Evolutionary conservation across 2,113 vertebrate species (phyloP).

Genomic region (Notechis scutatus): DNA sequence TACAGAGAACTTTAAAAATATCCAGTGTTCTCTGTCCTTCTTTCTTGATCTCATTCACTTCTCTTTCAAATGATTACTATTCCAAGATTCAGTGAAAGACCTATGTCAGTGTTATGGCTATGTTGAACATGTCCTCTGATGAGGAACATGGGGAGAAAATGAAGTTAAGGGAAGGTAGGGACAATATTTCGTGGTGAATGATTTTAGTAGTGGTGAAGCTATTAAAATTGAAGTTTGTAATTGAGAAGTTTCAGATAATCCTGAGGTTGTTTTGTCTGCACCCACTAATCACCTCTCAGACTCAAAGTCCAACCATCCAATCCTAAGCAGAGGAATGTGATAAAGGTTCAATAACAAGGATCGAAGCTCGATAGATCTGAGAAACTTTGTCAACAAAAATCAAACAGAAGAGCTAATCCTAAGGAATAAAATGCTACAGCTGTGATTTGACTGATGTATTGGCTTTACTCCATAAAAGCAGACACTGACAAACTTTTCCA

Average conservation of each 20-base stretch:
- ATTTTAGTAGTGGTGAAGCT: background rate
- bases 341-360: background rate
- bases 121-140: background rate
- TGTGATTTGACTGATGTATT: background rate
- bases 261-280: background rate
- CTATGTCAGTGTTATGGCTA: background rate
- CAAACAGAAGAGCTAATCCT: background rate
- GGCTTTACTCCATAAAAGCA: background rate
- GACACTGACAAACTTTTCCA: background rate
- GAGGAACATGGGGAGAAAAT: background rate
- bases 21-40: background rate
- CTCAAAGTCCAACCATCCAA: background rate
- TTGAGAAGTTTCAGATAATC: background rate
- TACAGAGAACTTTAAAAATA: background rate
- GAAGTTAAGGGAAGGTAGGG: background rate
- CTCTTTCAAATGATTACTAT: background rate
- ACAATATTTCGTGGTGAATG: background rate
- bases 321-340: background rate
- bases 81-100: conserved; percentile 1
- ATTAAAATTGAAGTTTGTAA: background rate
- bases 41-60: background rate
- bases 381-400: background rate
- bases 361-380: background rate
- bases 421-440: background rate
- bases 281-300: background rate